These are phyloP conservation scores for Notoglanidium macrostoma DNA, from an alignment of 2,797 vertebrate species.

Conservation along the genomic window DNA sequence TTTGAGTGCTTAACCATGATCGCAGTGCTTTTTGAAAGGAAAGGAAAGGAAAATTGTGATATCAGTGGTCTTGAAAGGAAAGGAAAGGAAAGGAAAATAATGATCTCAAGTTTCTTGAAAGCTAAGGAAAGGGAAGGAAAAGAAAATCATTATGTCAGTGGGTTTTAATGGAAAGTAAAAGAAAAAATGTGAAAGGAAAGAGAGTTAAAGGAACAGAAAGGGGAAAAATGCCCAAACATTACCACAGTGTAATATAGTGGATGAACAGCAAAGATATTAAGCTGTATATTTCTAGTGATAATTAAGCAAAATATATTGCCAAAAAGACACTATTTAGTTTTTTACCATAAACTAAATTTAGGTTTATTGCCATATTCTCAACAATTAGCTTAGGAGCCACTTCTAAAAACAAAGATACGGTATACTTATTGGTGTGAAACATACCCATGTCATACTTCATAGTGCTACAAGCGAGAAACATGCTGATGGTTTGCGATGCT, in stretches of 20 bases:
- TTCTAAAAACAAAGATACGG: not conserved
- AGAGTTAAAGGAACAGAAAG: not conserved
- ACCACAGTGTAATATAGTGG: not conserved
- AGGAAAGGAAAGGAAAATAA: not conserved
- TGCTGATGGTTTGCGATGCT: not conserved
- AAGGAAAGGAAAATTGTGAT: not conserved
- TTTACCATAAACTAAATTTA: not conserved
- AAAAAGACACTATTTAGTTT: not conserved
- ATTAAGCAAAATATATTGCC: constrained; percentile 3
- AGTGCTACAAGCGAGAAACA: not conserved
- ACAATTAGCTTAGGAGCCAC: not conserved
- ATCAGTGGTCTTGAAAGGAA: not conserved
- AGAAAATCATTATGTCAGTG: not conserved
- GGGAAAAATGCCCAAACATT: not conserved
- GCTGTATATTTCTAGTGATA: not conserved
- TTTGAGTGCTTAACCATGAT: not conserved
- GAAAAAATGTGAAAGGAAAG: not conserved
- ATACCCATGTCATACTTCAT: not conserved
- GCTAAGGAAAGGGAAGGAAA: not conserved
- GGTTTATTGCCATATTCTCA: not conserved
- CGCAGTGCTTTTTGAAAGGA: not conserved
- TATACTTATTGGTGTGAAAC: not conserved
- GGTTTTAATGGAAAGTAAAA: not conserved
- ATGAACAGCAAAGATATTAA: not conserved
- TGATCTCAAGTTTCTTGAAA: not conserved